phyloP scores from a whole-genome alignment of 2,797 vertebrate genomes.

The Leptoclinus maculatus region DNA sequence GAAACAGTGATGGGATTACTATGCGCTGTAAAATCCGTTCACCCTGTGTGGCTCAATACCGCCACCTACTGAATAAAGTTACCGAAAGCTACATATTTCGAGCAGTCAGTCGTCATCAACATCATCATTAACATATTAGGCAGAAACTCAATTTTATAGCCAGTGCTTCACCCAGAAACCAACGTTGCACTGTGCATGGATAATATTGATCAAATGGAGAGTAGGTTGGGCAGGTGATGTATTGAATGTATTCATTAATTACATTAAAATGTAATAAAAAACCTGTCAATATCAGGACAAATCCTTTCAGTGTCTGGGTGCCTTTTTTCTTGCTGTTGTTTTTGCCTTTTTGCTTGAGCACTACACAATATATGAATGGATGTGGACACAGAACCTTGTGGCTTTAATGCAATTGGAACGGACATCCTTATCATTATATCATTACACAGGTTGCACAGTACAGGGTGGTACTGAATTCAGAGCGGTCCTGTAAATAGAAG shows the following conservation, averaged over 20 bases:
- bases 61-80: constrained; percentile 48
- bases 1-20: constrained; percentile 1
- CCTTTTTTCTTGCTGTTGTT: neutral
- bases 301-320: neutral
- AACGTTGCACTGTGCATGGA: neutral
- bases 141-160: neutral
- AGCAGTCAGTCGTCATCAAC: neutral
- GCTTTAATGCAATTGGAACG: neutral
- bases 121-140: neutral
- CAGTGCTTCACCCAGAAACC: neutral
- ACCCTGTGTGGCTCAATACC: constrained; percentile 11
- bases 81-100: neutral
- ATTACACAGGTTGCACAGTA: neutral
- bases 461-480: neutral
- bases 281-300: neutral
- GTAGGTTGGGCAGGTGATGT: neutral
- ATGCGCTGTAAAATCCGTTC: neutral
- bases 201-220: neutral
- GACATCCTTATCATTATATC: neutral
- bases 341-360: neutral
- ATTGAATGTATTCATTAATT: neutral
- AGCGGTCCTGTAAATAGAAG: neutral
- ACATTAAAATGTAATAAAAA: neutral
- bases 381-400: neutral
- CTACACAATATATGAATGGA: neutral